Evolutionary conservation across 2,113 vertebrate genomes (phyloP), one percentile per base, ranked within the genome.

Genomic region (Ornithorhynchus anatinus): DNA sequence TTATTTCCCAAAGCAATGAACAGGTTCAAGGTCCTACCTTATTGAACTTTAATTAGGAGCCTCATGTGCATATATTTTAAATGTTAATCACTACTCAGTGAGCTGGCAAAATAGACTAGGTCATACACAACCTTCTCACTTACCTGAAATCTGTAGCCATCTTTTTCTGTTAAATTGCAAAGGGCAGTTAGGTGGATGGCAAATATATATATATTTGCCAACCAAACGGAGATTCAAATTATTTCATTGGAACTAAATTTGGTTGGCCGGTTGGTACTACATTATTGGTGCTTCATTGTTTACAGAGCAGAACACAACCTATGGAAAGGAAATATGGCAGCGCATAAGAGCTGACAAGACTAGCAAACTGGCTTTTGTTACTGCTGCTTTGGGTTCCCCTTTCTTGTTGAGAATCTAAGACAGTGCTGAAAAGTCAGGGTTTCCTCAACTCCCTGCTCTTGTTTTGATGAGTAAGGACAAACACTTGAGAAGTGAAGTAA

Each of bases 1-100:
- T 89, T 89, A 81, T 84, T 91, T 91, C 76, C 80, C 84, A 86
- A 88, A 81, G 74, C 76, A 86, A 59, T 50, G 75, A 92, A 83
- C 59, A 90, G 23, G 57, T 89, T 90, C 82, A 90, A 92, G 89
- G 70, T 67, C 40, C 86, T 87, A 82, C 25, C 78, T 87, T 90
- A 78, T 63, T 90, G 73, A 84, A 82, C 63, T 93, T 91, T 88
- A 92, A 91, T 89, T 89, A 86, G 61, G 52, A 89, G 77, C 59
- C 72, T 44, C 80, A 65, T 82, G 89, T 88, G 75, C 72, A 82
- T 87, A 67, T 27, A 83, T 90, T 90, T 89, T 76, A 90, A 90
- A 91, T 88, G 82, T 86, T 91, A 87, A 91, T 92, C 82, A 79
- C 44, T 78, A 69, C 72, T 85, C 81, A 75, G 58, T 35, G 36